Percentiles rank a stretch among this genome's conserved stretches.
These are phyloP conservation scores for Brachyopa scutellaris DNA, from an alignment of 2,888 invertebrate genomes.

Conservation along the genomic window DNA sequence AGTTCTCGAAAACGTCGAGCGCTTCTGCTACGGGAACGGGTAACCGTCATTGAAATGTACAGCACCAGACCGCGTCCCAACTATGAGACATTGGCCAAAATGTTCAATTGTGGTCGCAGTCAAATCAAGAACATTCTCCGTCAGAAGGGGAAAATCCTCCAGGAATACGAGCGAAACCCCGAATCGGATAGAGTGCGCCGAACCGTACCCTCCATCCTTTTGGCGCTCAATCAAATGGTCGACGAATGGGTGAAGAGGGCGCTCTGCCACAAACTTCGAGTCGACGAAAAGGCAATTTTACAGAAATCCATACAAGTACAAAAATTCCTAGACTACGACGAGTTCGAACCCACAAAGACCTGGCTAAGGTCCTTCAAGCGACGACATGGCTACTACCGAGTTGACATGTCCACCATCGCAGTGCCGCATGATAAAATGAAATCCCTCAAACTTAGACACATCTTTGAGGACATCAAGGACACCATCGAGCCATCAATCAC, in stretches of 20 bases:
- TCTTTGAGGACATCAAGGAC: constrained; percentile 56
- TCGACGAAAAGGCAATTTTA: constrained; percentile 28
- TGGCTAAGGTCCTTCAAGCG: constrained; percentile 63
- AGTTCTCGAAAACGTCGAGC: constrained; percentile 51
- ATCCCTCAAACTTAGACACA: constrained; percentile 53
- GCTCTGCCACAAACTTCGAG: constrained; percentile 17
- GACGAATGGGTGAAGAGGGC: constrained; percentile 62
- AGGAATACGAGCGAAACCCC: constrained; percentile 59
- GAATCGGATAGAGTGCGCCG: constrained; percentile 59
- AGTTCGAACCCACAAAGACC: constrained; percentile 57
- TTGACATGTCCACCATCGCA: constrained; percentile 39
- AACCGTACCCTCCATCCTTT: constrained; percentile 47
- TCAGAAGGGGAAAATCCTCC: constrained; percentile 56
- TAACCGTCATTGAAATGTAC: constrained; percentile 63
- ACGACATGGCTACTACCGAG: constrained; percentile 56
- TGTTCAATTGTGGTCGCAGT: constrained; percentile 67
- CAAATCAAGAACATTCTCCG: constrained; percentile 68
- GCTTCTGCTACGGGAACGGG: constrained; percentile 54
- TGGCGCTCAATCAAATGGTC: constrained; percentile 47
- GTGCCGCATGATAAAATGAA: constrained; percentile 28
- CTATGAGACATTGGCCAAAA: constrained; percentile 61
- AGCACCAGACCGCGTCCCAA: constrained; percentile 57
- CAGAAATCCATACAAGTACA: constrained; percentile 45
- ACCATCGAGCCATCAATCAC: constrained; percentile 27
- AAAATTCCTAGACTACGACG: constrained; percentile 61